phyloP scores from a whole-genome alignment of 1,140 invertebrate species.

The Drosophila subobscura region DNA sequence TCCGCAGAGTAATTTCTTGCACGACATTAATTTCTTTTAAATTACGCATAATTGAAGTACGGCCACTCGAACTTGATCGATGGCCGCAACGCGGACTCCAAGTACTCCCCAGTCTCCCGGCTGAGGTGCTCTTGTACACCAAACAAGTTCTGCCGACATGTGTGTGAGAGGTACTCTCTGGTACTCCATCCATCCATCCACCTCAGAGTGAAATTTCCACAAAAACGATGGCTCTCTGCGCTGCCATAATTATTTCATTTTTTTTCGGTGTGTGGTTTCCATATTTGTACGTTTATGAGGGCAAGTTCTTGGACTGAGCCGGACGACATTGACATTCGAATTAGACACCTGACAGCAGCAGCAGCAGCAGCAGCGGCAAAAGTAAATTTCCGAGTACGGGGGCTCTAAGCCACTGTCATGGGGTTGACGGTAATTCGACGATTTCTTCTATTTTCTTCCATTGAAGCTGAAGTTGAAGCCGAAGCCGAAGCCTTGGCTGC shows the following conservation, averaged over 20 bases:
- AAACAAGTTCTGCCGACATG: slow-evolving; percentile 48
- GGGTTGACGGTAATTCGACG: slow-evolving; percentile 21
- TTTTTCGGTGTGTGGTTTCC: slow-evolving; percentile 14
- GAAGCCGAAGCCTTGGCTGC: slow-evolving; percentile 47
- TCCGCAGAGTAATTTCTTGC: slow-evolving; percentile 78
- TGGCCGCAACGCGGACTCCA: slow-evolving; percentile 35
- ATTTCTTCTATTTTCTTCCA: slow-evolving; percentile 28
- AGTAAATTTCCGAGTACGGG: slow-evolving; percentile 38
- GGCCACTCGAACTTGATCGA: slow-evolving; percentile 72
- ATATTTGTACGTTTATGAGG: slow-evolving; percentile 24
- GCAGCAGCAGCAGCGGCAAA: too few species aligned
- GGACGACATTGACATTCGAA: slow-evolving; percentile 77
- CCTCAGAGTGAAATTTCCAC: slow-evolving; percentile 50
- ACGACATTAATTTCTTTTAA: slow-evolving; percentile 82
- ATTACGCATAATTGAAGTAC: slow-evolving; percentile 81
- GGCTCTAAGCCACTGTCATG: slow-evolving; percentile 33
- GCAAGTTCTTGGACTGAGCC: slow-evolving; percentile 49
- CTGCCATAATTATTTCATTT: slow-evolving; percentile 70
- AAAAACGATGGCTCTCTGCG: slow-evolving; percentile 37
- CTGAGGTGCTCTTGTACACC: too few species aligned
- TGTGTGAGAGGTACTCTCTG: slow-evolving; percentile 6
- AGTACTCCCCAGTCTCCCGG: slow-evolving; percentile 8
- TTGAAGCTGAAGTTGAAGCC: slow-evolving; percentile 32
- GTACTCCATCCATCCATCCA: not conserved
- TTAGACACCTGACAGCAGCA: slow-evolving; percentile 71